A percentile compares a stretch with the other conserved stretches of the same genome.
phyloP scores from a whole-genome alignment of 2,113 vertebrate genomes.

The Phrynocephalus versicolor region DNA sequence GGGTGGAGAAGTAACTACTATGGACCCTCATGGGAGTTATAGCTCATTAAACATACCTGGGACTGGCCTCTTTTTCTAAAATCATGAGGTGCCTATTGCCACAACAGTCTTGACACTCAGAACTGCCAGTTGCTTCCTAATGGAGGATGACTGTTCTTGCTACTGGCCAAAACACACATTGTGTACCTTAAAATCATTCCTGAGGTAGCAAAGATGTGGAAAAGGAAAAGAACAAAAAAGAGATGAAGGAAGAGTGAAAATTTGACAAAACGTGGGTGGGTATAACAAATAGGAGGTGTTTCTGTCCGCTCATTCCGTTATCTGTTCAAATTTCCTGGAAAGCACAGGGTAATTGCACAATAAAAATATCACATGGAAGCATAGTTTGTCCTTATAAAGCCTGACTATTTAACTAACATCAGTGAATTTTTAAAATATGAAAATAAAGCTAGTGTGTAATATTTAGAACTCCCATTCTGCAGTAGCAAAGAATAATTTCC shows the following conservation, averaged over 20 bases:
- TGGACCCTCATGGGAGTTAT: not conserved
- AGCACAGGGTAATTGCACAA: not conserved
- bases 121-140: not conserved
- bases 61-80: not conserved
- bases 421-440: not conserved
- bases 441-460: not conserved
- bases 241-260: no score
- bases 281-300: not conserved
- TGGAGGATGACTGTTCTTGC: not conserved
- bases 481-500: slow-evolving; percentile 6
- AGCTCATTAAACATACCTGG: not conserved
- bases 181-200: not conserved
- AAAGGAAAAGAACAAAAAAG: not conserved
- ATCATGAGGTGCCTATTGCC: not conserved
- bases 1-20: not conserved
- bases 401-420: slow-evolving; percentile 9
- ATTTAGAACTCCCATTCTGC: not conserved
- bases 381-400: not conserved
- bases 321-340: not conserved
- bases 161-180: not conserved
- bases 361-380: not conserved
- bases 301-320: not conserved
- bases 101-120: not conserved
- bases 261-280: not conserved
- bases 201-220: not conserved